These are phyloP conservation scores for Dolichomitus sp. DNA, from an alignment of 2,888 invertebrate genomes.

Conservation along the genomic window DNA sequence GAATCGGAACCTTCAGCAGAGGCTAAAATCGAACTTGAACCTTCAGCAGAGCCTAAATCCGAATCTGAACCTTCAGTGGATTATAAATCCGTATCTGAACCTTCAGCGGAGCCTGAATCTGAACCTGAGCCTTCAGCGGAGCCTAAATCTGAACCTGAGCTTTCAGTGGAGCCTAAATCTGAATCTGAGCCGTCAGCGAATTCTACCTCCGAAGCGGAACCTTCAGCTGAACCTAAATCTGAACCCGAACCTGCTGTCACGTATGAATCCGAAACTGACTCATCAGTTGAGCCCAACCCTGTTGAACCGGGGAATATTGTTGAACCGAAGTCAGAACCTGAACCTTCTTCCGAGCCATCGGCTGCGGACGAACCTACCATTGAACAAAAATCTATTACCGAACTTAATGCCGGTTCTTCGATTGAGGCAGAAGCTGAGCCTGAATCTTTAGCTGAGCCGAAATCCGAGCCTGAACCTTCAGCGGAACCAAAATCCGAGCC, in stretches of 20 bases:
- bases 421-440: constrained; percentile 10
- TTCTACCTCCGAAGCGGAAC: constrained; percentile 51
- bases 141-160: constrained; percentile 66
- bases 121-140: constrained; percentile 71
- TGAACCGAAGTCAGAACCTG: constrained; percentile 68
- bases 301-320: constrained; percentile 21
- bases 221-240: constrained; percentile 71
- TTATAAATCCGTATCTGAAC: constrained; percentile 69
- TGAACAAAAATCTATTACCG: background rate
- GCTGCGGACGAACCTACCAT: constrained; percentile 47
- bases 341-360: constrained; percentile 4
- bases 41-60: constrained; percentile 66
- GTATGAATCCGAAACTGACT: constrained; percentile 59
- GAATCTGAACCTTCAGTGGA: constrained; percentile 66
- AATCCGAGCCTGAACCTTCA: constrained; percentile 74
- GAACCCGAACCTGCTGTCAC: constrained; percentile 70
- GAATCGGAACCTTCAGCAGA: constrained; percentile 74
- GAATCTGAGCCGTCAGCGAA: constrained; percentile 69
- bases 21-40: constrained; percentile 71
- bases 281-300: constrained; percentile 70
- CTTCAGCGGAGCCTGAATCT: constrained; percentile 69
- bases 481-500: constrained; percentile 70
- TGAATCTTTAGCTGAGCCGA: constrained; percentile 69
- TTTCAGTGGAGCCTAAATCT: constrained; percentile 72
- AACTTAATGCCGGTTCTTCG: background rate